A percentile compares a stretch with the other conserved stretches of the same genome.
These are phyloP conservation scores for Drosophila punjabiensis DNA, from an alignment of 1,140 invertebrate genomes.

Conservation along the genomic window DNA sequence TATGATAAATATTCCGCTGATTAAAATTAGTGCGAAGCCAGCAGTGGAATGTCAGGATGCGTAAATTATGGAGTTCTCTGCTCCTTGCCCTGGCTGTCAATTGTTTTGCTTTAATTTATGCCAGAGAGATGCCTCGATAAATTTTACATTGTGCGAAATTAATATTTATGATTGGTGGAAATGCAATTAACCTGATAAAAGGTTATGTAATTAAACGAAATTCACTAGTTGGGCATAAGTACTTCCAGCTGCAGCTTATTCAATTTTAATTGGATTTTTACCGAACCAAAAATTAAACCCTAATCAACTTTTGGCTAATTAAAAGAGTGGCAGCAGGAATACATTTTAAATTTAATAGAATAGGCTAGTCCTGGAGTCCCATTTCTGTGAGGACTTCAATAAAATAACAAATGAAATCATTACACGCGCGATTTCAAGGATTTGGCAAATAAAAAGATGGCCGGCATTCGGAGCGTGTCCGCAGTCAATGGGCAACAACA, in stretches of 20 bases:
- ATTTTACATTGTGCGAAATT: constrained; percentile 47
- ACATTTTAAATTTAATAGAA: neutral
- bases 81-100: constrained; percentile 30
- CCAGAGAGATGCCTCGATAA: constrained; percentile 36
- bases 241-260: constrained; percentile 5
- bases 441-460: constrained; percentile 7
- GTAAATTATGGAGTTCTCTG: constrained; percentile 26
- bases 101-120: constrained; percentile 57
- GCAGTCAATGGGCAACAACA: constrained; percentile 64
- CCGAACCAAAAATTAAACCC: neutral
- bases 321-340: neutral
- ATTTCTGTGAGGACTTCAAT: constrained; percentile 1
- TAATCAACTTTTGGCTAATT: constrained; percentile 18
- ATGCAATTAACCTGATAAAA: constrained; percentile 61
- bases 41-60: neutral
- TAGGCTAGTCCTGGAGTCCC: neutral
- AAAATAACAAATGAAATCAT: constrained; percentile 26
- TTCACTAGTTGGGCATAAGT: constrained; percentile 17
- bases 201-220: constrained; percentile 50
- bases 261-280: constrained; percentile 34
- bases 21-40: constrained; percentile 9
- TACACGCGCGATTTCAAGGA: constrained; percentile 5
- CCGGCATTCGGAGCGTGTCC: constrained; percentile 40
- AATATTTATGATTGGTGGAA: constrained; percentile 61
- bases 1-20: constrained; percentile 1